These are phyloP conservation scores for Polyploca ridens DNA, from an alignment of 2,888 invertebrate species.

Conservation along the genomic window DNA sequence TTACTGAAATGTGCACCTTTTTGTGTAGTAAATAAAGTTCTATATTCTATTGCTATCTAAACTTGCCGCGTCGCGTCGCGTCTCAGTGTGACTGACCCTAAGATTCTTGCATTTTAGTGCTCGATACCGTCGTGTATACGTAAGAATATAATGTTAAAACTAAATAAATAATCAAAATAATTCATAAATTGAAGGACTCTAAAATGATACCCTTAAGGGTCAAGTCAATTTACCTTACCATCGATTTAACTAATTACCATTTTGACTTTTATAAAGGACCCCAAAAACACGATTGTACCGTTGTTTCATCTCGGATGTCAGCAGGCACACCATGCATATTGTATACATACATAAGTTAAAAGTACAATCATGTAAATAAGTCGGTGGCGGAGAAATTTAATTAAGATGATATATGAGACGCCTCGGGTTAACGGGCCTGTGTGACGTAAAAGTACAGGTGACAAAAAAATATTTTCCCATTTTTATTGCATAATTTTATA, in stretches of 20 bases:
- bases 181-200: too few relatives aligned
- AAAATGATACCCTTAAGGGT: neutral
- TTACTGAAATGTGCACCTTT: too few relatives aligned
- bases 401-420: conserved; percentile 83
- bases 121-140: too few relatives aligned
- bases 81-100: too few relatives aligned
- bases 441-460: conserved; percentile 58
- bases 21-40: too few relatives aligned
- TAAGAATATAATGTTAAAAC: too few relatives aligned
- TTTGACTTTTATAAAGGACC: neutral
- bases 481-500: neutral
- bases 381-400: conserved; percentile 79
- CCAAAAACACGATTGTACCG: neutral
- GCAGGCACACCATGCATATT: conserved; percentile 16
- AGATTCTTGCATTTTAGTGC: too few relatives aligned
- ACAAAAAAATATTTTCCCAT: conserved; percentile 34
- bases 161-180: too few relatives aligned
- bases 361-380: conserved; percentile 79
- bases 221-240: neutral
- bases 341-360: conserved; percentile 47
- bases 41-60: too few relatives aligned
- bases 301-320: conserved; percentile 2
- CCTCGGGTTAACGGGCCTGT: conserved; percentile 68
- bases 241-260: neutral
- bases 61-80: too few relatives aligned